These are phyloP conservation scores for Microtus pennsylvanicus DNA, from an alignment of 2,113 vertebrate species.

Conservation along the genomic window DNA sequence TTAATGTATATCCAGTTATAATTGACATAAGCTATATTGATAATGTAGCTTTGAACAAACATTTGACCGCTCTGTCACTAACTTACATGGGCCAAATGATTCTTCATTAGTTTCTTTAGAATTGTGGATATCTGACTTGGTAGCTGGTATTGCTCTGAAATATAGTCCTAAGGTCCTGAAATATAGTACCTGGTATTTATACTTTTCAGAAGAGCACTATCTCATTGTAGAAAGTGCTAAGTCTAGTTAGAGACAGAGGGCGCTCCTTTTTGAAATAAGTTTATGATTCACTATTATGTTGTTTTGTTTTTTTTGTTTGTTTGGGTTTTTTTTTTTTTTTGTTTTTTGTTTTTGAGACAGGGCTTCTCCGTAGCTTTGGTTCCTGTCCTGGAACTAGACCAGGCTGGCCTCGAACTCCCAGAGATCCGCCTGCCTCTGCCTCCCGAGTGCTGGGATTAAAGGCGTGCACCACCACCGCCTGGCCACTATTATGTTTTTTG, in stretches of 20 bases:
- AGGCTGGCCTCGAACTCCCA: too few species aligned
- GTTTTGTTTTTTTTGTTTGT: too few species aligned
- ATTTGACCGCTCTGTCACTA: slow-evolving; percentile 18
- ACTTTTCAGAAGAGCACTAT: neutral
- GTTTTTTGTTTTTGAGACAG: too few species aligned
- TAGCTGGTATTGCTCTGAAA: slow-evolving; percentile 35
- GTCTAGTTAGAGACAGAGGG: neutral
- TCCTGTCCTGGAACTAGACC: too few species aligned
- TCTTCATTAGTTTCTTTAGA: slow-evolving; percentile 28
- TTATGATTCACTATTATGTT: slow-evolving; percentile 46
- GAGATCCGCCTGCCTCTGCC: too few species aligned
- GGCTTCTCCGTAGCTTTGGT: too few species aligned
- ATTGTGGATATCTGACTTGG: neutral
- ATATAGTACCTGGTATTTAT: neutral
- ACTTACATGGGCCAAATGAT: slow-evolving; percentile 12
- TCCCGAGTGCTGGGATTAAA: too few species aligned
- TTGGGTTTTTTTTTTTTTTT: too few species aligned
- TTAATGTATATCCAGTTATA: neutral
- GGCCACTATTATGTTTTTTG: slow-evolving; percentile 20
- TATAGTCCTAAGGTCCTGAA: neutral
- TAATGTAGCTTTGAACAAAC: slow-evolving; percentile 27
- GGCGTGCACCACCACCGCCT: too few species aligned
- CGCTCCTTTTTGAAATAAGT: slow-evolving; percentile 14
- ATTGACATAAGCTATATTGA: neutral
- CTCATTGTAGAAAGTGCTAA: neutral